Evolutionary conservation across 2,888 invertebrate genomes (phyloP).

Genomic region (Melipona bicolor): DNA sequence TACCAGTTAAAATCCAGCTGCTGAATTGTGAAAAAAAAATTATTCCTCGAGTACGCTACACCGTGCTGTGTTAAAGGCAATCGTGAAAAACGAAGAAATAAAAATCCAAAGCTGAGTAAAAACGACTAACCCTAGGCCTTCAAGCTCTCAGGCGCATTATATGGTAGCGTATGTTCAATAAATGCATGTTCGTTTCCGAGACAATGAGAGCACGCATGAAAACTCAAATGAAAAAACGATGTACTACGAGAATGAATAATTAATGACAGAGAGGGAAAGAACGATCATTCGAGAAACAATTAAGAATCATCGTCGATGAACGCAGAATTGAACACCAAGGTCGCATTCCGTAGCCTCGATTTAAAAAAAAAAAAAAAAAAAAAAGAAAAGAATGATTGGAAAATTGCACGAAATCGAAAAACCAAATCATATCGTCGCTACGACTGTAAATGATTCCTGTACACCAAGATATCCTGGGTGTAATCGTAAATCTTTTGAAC

Average conservation of each 20-base stretch:
- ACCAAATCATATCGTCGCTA: slow-evolving; percentile 2
- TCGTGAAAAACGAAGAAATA: not conserved
- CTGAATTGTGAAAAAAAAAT: not conserved
- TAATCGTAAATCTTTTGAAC: slow-evolving; percentile 43
- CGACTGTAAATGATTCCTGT: slow-evolving; percentile 20
- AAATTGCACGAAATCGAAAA: slow-evolving; percentile 26
- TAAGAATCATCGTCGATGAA: slow-evolving; percentile 10
- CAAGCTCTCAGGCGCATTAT: slow-evolving; percentile 78
- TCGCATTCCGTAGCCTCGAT: slow-evolving; percentile 1
- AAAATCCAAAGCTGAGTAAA: slow-evolving; percentile 1
- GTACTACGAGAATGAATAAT: slow-evolving; percentile 23
- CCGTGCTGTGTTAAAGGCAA: not conserved
- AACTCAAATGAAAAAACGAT: slow-evolving; percentile 29
- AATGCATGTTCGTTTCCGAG: slow-evolving; percentile 62
- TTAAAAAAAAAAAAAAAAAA: not conserved
- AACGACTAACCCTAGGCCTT: slow-evolving; percentile 70
- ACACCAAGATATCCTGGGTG: not conserved
- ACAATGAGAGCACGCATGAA: slow-evolving; percentile 63
- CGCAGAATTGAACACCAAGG: not conserved
- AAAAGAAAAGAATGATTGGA: not conserved
- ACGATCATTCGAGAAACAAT: not conserved
- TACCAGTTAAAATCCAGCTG: slow-evolving; percentile 8
- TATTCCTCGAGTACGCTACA: not conserved
- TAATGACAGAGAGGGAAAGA: slow-evolving; percentile 11
- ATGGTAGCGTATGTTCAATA: slow-evolving; percentile 42